Conservation (phyloP, 2,797 vertebrate genomes). For the Rhynchotus rufescens region DNA sequence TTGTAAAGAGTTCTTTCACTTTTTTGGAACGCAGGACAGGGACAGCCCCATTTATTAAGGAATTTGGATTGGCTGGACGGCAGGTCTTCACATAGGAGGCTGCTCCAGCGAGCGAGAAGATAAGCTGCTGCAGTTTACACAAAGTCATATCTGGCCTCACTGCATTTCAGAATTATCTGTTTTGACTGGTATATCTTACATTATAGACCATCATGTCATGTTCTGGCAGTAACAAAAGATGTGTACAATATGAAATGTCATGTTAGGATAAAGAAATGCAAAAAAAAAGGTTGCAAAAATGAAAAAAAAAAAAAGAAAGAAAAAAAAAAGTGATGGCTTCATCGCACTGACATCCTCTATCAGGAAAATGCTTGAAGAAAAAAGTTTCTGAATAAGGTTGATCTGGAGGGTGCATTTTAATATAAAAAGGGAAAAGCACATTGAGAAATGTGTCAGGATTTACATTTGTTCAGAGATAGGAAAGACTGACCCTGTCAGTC, state of each 20-base stretch:
- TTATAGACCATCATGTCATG: constrained; percentile 46
- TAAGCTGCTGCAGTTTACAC: constrained; percentile 16
- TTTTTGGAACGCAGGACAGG: neutral
- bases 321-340: constrained; percentile 32
- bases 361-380: neutral
- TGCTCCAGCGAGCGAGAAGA: neutral
- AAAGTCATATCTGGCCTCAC: constrained; percentile 30
- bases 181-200: constrained; percentile 46
- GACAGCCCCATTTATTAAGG: neutral
- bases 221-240: constrained; percentile 59
- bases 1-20: neutral
- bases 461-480: neutral
- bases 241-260: constrained; percentile 55
- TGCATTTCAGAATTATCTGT: constrained; percentile 44
- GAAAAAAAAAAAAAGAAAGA: neutral
- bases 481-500: neutral
- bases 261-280: constrained; percentile 35
- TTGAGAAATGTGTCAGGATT: neutral
- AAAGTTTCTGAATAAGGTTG: neutral
- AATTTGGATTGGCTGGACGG: neutral
- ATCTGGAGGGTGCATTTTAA: neutral
- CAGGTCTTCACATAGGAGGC: neutral
- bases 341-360: neutral
- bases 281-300: constrained; percentile 12
- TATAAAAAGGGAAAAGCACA: neutral